Base-by-base conservation (phyloP, 35 echinoderm and acorn worm species). In the Lytechinus variegatus region DNA sequence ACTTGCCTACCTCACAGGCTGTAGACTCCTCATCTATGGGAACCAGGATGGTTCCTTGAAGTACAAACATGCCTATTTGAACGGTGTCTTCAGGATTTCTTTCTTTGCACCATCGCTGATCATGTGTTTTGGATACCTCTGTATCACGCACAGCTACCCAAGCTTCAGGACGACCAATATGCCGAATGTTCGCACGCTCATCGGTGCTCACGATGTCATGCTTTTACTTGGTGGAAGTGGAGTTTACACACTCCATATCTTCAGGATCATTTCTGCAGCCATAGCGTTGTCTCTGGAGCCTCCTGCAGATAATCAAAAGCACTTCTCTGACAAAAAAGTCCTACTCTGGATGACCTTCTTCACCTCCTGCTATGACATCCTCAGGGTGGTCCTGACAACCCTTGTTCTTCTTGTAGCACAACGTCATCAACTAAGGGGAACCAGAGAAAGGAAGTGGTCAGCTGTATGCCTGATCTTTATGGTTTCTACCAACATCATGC, bases 371-470 rank as follows among this genome's bases (percentile, higher is more conserved):
- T 79, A 79, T 24, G 19, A 79, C 66, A 79, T 79, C 66, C 19
- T 79, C 12, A 79, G 66, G 5, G 66, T 79, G 19, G 66, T 79
- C n/a, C 66, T 79, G 66, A 79, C 66, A 24, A 79, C 66, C 66
- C 66, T 79, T 79, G 66, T 79, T 79, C 66, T 79, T 24, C 66
- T 79, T 79, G 66, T 79, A 79, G 66, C 66, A 79, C 19, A 79
- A 79, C 66, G 21, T 79, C 66, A 79, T 4, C 66, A 79, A 24
- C 66, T 79, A 7, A 16, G n/a, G 66, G 66, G 66, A 79, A 24
- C 16, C 19, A 4, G 66, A 79, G 66, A 79, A 79, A 79, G 66
- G 66, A 79, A 79, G 66, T 79, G 66, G 66, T 79, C 66, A 27
- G n/a, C 19, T 4, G 6, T 79, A 0, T 79, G 66, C 66, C 16